These are phyloP conservation scores for Teleiodes luculella DNA, from an alignment of 2,888 invertebrate genomes.

Conservation along the genomic window DNA sequence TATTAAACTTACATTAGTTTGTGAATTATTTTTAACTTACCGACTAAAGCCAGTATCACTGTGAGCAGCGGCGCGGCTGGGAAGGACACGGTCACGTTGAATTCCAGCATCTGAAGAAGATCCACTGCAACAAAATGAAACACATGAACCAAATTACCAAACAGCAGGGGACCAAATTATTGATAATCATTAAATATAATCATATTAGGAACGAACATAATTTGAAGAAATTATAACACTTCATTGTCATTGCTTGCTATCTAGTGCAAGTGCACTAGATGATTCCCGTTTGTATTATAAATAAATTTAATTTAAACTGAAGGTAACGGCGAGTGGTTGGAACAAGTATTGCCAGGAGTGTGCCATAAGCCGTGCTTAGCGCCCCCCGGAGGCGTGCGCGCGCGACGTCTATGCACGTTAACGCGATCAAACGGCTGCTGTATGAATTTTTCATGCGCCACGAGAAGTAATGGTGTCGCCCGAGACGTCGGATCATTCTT, in stretches of 20 bases:
- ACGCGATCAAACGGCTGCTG: conserved; percentile 60
- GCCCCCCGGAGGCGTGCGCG: conserved; percentile 55
- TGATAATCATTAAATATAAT: too few relatives aligned
- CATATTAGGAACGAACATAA: too few relatives aligned
- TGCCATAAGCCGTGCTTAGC: conserved; percentile 49
- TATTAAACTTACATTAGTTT: background rate
- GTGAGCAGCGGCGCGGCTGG: conserved; percentile 98
- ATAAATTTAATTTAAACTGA: conserved; percentile 22
- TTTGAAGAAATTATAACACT: background rate
- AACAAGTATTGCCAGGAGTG: conserved; percentile 9
- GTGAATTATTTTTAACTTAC: conserved; percentile 83
- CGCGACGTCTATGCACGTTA: conserved; percentile 51
- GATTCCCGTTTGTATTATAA: conserved; percentile 15
- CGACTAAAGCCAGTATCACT: conserved; percentile 97
- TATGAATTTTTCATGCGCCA: conserved; percentile 76
- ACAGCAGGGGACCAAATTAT: too few relatives aligned
- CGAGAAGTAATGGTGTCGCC: conserved; percentile 70
- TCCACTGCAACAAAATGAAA: conserved; percentile 91
- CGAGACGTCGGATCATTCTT: conserved; percentile 73
- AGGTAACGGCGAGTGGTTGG: conserved; percentile 18
- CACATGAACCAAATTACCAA: too few relatives aligned
- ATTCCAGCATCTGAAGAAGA: conserved; percentile 97
- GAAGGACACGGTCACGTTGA: conserved; percentile 95
- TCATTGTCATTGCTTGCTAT: background rate
- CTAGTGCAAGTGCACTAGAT: background rate